Evolutionary conservation across 2,888 invertebrate species (phyloP).

Genomic region (Drosophila birchii): DNA sequence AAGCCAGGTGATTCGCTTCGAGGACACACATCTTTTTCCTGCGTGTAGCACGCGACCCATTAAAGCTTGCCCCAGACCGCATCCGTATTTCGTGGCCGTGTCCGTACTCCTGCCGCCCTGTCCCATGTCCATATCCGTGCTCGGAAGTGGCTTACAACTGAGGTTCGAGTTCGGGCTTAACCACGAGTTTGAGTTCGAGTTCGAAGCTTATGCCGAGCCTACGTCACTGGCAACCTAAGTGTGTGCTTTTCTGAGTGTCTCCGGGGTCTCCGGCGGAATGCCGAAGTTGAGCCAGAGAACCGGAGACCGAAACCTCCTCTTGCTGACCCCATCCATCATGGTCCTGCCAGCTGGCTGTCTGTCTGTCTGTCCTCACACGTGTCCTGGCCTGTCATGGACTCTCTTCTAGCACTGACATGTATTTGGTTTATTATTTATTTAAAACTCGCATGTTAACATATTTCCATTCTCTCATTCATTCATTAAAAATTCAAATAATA

Average conservation of each 20-base stretch:
- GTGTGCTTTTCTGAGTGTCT: neutral
- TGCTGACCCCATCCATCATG: conserved; percentile 6
- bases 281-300: neutral
- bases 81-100: conserved; percentile 18
- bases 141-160: neutral
- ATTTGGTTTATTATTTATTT: conserved; percentile 6
- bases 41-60: conserved; percentile 37
- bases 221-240: conserved; percentile 18
- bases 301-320: conserved; percentile 2
- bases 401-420: neutral
- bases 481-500: neutral
- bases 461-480: neutral
- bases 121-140: conserved; percentile 1
- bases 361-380: conserved; percentile 11
- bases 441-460: neutral
- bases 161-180: neutral
- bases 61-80: conserved; percentile 25
- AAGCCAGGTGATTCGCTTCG: neutral
- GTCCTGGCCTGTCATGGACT: conserved; percentile 8
- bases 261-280: conserved; percentile 7
- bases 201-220: neutral
- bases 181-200: neutral
- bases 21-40: conserved; percentile 2
- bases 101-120: neutral
- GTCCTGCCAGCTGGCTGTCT: conserved; percentile 14